Evolutionary conservation across 1,140 invertebrate genomes (phyloP).

Genomic region (Yoshiicerus persimilis): DNA sequence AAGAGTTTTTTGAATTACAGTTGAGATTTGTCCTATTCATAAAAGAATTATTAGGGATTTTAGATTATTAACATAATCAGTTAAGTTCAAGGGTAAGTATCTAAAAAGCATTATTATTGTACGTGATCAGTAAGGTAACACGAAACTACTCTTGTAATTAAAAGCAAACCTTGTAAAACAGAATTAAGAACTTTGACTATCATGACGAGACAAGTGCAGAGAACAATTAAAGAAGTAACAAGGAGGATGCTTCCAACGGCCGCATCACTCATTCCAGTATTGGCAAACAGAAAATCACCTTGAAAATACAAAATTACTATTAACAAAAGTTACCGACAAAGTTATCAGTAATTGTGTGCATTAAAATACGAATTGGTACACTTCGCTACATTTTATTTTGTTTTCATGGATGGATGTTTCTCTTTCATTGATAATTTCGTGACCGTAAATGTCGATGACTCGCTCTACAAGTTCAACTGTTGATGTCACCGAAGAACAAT

Average conservation of each 20-base stretch:
- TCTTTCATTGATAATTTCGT: not conserved
- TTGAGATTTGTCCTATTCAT: conserved; percentile 56
- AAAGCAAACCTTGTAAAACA: conserved; percentile 52
- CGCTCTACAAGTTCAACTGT: not conserved
- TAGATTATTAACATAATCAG: not conserved
- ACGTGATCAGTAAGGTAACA: not conserved
- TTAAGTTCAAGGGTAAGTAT: not conserved
- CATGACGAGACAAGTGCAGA: conserved; percentile 60
- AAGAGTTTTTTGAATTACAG: conserved; percentile 58
- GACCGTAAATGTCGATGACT: not conserved
- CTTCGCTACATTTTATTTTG: not conserved
- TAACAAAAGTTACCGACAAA: not conserved
- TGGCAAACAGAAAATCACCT: conserved; percentile 52
- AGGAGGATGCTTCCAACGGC: conserved; percentile 51
- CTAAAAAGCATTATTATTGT: too few relatives aligned
- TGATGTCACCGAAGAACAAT: conserved; percentile 6
- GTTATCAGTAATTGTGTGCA: too few relatives aligned
- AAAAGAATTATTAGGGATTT: not conserved
- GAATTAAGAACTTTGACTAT: conserved; percentile 64
- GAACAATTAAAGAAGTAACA: conserved; percentile 56
- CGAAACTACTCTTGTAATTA: conserved; percentile 36
- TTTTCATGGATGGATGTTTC: not conserved
- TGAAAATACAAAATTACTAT: not conserved
- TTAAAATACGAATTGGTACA: not conserved
- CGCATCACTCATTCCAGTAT: conserved; percentile 50